phyloP scores from a whole-genome alignment of 2,888 invertebrate genomes.

The Branchipolynoe longqiensis region DNA sequence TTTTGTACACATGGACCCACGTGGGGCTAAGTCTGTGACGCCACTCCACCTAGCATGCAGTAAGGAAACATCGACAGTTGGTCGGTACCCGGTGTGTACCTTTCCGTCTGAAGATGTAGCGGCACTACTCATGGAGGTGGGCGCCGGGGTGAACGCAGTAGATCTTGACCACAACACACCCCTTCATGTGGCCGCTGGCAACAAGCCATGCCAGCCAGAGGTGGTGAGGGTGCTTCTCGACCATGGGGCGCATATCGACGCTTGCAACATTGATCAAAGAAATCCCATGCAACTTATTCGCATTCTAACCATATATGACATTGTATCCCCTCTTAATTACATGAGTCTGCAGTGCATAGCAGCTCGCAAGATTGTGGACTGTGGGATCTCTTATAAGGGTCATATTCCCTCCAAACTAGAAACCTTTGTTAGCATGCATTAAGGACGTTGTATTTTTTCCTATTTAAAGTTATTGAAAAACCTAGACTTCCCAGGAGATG shows the following conservation, averaged over 20 bases:
- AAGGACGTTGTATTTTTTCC: no score
- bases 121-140: slow-evolving; percentile 87
- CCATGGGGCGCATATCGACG: slow-evolving; percentile 92
- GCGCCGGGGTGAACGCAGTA: slow-evolving; percentile 89
- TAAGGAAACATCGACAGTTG: slow-evolving; percentile 87
- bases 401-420: slow-evolving; percentile 77
- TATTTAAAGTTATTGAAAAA: no score
- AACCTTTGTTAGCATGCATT: slow-evolving; percentile 79
- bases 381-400: slow-evolving; percentile 82
- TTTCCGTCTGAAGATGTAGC: slow-evolving; percentile 89
- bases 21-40: slow-evolving; percentile 80
- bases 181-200: slow-evolving; percentile 89
- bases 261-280: slow-evolving; percentile 80
- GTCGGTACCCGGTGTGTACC: slow-evolving; percentile 87
- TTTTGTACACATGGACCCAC: slow-evolving; percentile 88
- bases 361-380: slow-evolving; percentile 86
- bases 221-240: slow-evolving; percentile 88
- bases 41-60: slow-evolving; percentile 90
- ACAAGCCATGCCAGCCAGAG: slow-evolving; percentile 88
- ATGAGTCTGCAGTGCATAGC: slow-evolving; percentile 79
- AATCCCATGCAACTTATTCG: slow-evolving; percentile 78
- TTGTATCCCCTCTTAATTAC: slow-evolving; percentile 77
- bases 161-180: slow-evolving; percentile 94
- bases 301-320: slow-evolving; percentile 74
- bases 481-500: no score